phyloP scores from a whole-genome alignment of 2,888 invertebrate genomes.

The Cataglyphis albicans region DNA sequence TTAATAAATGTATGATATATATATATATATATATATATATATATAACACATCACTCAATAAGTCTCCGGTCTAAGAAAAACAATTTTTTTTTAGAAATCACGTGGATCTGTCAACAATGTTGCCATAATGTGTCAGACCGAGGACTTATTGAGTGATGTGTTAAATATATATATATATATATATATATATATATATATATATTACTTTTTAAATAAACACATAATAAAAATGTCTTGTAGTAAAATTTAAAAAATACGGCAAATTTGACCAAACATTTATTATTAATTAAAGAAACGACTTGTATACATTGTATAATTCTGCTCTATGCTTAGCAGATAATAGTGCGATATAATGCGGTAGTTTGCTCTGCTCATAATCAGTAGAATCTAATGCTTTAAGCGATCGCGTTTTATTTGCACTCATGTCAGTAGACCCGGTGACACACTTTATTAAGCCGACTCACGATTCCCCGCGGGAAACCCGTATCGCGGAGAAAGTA shows the following conservation, averaged over 20 bases:
- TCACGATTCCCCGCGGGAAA: slow-evolving; percentile 61
- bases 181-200: too few relatives aligned
- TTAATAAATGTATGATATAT: too few relatives aligned
- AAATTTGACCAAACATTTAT: not conserved
- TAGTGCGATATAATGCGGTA: not conserved
- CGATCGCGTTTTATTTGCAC: slow-evolving; percentile 79
- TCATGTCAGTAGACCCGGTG: slow-evolving; percentile 76
- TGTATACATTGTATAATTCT: not conserved
- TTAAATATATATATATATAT: too few relatives aligned
- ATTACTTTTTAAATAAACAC: not conserved
- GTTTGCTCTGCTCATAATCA: not conserved
- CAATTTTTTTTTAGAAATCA: too few relatives aligned
- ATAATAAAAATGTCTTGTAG: not conserved
- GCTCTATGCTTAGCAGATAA: slow-evolving; percentile 1
- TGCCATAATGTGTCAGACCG: too few relatives aligned
- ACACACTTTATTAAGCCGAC: slow-evolving; percentile 76
- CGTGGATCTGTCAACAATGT: too few relatives aligned
- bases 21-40: too few relatives aligned
- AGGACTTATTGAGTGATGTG: too few relatives aligned
- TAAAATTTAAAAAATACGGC: too few relatives aligned
- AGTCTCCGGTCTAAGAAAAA: too few relatives aligned
- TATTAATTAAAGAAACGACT: not conserved
- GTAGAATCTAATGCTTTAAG: slow-evolving; percentile 24
- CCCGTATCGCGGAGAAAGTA: slow-evolving; percentile 78
- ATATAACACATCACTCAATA: too few relatives aligned